These are phyloP conservation scores for Lepidotrigona ventralis DNA, from an alignment of 1,140 invertebrate genomes.

Conservation along the genomic window DNA sequence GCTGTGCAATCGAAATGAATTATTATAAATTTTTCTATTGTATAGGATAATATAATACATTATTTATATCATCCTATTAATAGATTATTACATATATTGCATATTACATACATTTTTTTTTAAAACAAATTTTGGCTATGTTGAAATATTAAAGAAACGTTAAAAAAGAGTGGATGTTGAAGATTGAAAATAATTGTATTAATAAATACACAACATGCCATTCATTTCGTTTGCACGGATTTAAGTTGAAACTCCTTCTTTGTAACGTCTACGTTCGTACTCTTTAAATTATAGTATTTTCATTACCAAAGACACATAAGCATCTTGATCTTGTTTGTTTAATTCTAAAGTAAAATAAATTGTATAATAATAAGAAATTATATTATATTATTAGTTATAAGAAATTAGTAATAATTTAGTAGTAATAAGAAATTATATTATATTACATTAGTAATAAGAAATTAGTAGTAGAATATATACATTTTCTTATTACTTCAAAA, in stretches of 20 bases:
- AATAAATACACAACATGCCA: background rate
- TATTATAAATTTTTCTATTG: background rate
- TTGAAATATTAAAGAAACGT: background rate
- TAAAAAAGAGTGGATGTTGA: background rate
- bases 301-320: background rate
- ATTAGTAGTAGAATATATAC: too few relatives aligned
- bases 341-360: background rate
- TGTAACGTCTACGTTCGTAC: too few relatives aligned
- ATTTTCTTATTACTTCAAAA: background rate
- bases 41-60: too few relatives aligned
- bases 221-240: background rate
- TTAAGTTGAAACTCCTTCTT: background rate
- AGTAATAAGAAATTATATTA: too few relatives aligned
- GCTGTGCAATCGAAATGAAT: background rate
- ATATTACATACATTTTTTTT: too few relatives aligned
- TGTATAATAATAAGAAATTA: too few relatives aligned
- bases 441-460: too few relatives aligned
- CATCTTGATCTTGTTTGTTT: background rate
- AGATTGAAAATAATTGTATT: background rate
- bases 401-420: too few relatives aligned
- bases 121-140: too few relatives aligned
- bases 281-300: background rate
- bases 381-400: too few relatives aligned
- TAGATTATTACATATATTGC: too few relatives aligned
- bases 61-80: too few relatives aligned